phyloP scores from a whole-genome alignment of 2,888 invertebrate genomes.

The Nineta flava region DNA sequence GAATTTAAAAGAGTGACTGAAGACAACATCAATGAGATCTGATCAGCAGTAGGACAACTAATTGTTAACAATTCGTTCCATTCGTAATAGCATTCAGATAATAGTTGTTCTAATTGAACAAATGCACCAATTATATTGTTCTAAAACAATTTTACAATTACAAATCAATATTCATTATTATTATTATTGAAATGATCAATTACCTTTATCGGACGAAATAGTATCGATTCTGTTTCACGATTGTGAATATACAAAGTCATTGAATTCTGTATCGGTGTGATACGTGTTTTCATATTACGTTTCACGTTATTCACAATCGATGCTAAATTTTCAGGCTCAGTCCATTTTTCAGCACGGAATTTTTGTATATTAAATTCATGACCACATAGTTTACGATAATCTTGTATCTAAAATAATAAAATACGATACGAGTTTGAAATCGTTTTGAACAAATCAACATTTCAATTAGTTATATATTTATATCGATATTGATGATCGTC shows the following conservation, averaged over 20 bases:
- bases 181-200: conserved; percentile 1
- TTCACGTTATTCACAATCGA: conserved; percentile 61
- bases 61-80: conserved; percentile 71
- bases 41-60: conserved; percentile 85
- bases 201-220: conserved; percentile 85
- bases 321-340: conserved; percentile 55
- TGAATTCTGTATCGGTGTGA: conserved; percentile 67
- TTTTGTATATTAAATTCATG: background rate
- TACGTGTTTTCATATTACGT: conserved; percentile 58
- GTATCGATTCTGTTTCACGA: conserved; percentile 90
- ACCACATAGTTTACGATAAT: too few relatives aligned
- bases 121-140: conserved; percentile 82
- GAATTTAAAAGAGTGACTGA: conserved; percentile 25
- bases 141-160: conserved; percentile 24
- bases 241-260: conserved; percentile 95
- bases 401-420: too few relatives aligned
- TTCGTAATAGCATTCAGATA: conserved; percentile 58
- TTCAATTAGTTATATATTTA: too few relatives aligned
- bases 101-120: conserved; percentile 64
- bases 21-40: conserved; percentile 75
- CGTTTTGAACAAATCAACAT: too few relatives aligned
- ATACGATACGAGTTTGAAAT: too few relatives aligned
- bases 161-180: background rate
- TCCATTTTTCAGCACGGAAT: conserved; percentile 29
- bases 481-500: too few relatives aligned